These are phyloP conservation scores for Drosophila kanekoi DNA, from an alignment of 2,888 invertebrate species.

Conservation along the genomic window DNA sequence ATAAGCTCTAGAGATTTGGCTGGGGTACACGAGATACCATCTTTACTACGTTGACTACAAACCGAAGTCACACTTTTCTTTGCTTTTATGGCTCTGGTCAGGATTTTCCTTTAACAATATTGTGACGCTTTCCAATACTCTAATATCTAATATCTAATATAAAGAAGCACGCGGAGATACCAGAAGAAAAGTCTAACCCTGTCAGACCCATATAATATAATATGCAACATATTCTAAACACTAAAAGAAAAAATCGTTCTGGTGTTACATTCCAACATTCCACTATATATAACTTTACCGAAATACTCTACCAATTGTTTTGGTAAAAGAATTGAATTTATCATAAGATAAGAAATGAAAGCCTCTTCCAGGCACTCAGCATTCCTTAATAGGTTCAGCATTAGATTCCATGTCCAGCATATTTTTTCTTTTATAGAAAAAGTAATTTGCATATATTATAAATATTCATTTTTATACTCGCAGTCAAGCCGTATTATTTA, in stretches of 20 bases:
- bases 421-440: neutral
- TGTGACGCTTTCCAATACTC: neutral
- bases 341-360: too few relatives aligned
- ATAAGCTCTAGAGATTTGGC: neutral
- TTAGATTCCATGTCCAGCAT: neutral
- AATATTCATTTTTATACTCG: slow-evolving; percentile 2
- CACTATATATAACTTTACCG: too few relatives aligned
- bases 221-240: too few relatives aligned
- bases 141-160: too few relatives aligned
- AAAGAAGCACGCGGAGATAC: too few relatives aligned
- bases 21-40: slow-evolving; percentile 20
- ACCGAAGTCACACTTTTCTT: slow-evolving; percentile 9
- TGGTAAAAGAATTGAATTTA: too few relatives aligned
- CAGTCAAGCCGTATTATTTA: neutral
- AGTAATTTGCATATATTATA: slow-evolving; percentile 14
- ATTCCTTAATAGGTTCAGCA: neutral
- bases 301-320: too few relatives aligned
- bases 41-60: slow-evolving; percentile 5
- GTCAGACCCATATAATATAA: too few relatives aligned
- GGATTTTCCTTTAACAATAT: neutral
- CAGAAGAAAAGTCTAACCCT: too few relatives aligned
- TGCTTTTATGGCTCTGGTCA: neutral
- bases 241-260: too few relatives aligned
- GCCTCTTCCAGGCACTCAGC: neutral
- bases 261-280: too few relatives aligned